Conservation (phyloP, 2,888 invertebrate genomes). For the Girardia tigrina region DNA sequence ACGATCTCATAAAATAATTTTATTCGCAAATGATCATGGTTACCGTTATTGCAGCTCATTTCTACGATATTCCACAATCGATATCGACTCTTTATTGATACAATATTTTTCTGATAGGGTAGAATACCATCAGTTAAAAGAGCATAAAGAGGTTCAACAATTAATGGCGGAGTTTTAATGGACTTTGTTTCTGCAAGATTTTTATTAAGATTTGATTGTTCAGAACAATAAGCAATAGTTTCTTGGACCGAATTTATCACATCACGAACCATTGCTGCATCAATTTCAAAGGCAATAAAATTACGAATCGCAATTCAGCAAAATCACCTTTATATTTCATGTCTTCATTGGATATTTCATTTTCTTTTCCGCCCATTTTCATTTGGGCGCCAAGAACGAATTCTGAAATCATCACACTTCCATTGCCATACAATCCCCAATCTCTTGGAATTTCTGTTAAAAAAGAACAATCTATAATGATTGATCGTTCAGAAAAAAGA, state of each 20-base stretch:
- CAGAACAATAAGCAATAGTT: conserved; percentile 31
- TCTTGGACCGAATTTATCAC: conserved; percentile 31
- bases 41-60: background rate
- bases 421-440: conserved; percentile 24
- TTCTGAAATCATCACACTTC: conserved; percentile 10
- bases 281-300: no score
- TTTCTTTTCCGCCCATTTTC: background rate
- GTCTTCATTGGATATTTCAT: conserved; percentile 11
- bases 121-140: conserved; percentile 19
- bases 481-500: background rate
- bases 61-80: conserved; percentile 27
- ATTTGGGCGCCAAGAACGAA: background rate
- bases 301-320: no score
- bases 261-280: conserved; percentile 32
- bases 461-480: no score
- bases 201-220: background rate
- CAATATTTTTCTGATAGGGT: background rate
- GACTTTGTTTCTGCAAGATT: background rate
- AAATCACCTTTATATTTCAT: conserved; percentile 2
- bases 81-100: conserved; percentile 10
- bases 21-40: no score
- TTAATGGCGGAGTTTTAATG: background rate
- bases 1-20: no score
- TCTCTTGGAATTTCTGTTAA: conserved; percentile 21
- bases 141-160: conserved; percentile 17